A percentile compares a stretch with the other conserved stretches of the same genome.
These are phyloP conservation scores for Philypnodon macrostomus DNA, from an alignment of 2,797 vertebrate species.

Conservation along the genomic window DNA sequence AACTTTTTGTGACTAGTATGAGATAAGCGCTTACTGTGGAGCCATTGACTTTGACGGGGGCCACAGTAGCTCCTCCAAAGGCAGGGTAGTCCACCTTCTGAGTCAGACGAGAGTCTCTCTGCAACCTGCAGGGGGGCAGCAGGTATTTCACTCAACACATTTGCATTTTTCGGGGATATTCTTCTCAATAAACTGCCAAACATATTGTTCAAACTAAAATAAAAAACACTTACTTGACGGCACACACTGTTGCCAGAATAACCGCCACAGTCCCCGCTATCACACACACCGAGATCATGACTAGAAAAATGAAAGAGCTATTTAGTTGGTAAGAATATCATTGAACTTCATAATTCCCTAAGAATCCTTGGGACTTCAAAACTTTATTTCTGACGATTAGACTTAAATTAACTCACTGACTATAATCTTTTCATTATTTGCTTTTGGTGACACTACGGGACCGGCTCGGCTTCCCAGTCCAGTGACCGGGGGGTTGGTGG, in stretches of 20 bases:
- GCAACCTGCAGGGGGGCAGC: constrained; percentile 74
- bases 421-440: constrained; percentile 72
- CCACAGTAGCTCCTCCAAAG: constrained; percentile 38
- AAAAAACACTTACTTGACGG: constrained; percentile 80
- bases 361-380: no score
- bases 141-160: constrained; percentile 4
- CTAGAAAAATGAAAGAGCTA: constrained; percentile 58
- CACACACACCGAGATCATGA: constrained; percentile 79
- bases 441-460: constrained; percentile 55
- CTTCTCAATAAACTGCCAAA: neutral
- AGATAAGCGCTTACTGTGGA: constrained; percentile 67
- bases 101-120: constrained; percentile 78
- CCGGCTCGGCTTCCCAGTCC: constrained; percentile 27
- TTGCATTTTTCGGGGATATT: no score
- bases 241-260: constrained; percentile 78
- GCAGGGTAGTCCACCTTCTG: constrained; percentile 87
- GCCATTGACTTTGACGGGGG: constrained; percentile 56
- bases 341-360: neutral
- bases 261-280: constrained; percentile 75
- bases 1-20: no score
- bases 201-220: neutral
- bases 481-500: constrained; percentile 29
- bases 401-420: constrained; percentile 79
- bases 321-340: neutral
- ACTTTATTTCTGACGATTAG: no score